phyloP scores from a whole-genome alignment of 2,888 invertebrate genomes.

The Ornithoptera alexandrae region DNA sequence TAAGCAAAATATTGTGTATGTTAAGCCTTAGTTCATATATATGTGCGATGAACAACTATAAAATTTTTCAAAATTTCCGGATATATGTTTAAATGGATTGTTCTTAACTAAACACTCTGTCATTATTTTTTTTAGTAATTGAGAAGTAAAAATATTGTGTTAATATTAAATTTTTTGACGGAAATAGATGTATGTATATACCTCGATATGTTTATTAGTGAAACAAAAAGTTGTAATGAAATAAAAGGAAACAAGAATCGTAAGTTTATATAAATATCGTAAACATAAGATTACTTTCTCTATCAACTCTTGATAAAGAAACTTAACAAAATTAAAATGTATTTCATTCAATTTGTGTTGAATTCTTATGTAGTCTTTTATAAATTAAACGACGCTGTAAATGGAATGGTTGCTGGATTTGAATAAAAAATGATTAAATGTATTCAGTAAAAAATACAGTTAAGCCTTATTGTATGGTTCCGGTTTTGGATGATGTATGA shows the following conservation, averaged over 20 bases:
- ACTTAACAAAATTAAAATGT: constrained; percentile 24
- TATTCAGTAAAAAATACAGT: too few relatives aligned
- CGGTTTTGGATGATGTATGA: too few relatives aligned
- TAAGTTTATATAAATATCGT: constrained; percentile 2
- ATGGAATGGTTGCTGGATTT: constrained; percentile 10
- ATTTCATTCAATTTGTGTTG: constrained; percentile 20
- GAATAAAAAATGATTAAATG: constrained; percentile 4
- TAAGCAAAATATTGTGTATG: background rate
- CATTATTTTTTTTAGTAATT: background rate
- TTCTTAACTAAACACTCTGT: background rate
- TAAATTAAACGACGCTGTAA: constrained; percentile 12
- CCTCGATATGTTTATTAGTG: background rate
- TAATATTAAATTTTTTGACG: background rate
- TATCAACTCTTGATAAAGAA: constrained; percentile 16
- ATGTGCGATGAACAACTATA: background rate
- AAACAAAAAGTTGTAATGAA: background rate
- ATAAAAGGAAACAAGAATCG: background rate
- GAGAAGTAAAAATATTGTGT: background rate
- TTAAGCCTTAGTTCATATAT: background rate
- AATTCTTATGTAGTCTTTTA: constrained; percentile 20
- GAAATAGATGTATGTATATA: too few relatives aligned
- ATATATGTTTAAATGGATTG: background rate
- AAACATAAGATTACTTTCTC: constrained; percentile 23
- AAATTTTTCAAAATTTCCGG: background rate
- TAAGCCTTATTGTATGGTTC: too few relatives aligned